Conservation (phyloP, 1,140 invertebrate genomes). For the Pseudomyrmex dendroicus region DNA sequence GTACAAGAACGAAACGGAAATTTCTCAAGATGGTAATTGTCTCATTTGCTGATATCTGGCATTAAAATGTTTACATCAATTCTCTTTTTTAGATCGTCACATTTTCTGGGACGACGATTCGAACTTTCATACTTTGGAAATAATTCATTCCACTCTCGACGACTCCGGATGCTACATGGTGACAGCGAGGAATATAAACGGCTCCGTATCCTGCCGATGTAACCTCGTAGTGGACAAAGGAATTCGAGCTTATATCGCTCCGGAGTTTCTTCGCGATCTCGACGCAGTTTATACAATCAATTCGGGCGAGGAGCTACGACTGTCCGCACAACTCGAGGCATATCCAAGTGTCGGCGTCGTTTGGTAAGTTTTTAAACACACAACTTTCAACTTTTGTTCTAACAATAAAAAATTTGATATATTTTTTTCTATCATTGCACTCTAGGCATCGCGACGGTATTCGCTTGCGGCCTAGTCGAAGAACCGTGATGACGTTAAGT, state of each 20-base stretch:
- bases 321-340: slow-evolving; percentile 91
- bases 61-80: slow-evolving; percentile 1
- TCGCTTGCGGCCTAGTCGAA: slow-evolving; percentile 90
- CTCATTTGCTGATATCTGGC: background rate
- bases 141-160: slow-evolving; percentile 89
- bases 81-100: slow-evolving; percentile 84
- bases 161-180: slow-evolving; percentile 94
- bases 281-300: slow-evolving; percentile 86
- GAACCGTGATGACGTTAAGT: slow-evolving; percentile 90
- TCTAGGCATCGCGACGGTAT: slow-evolving; percentile 88
- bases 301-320: slow-evolving; percentile 88
- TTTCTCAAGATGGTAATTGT: slow-evolving; percentile 85
- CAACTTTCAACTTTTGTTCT: too few relatives aligned
- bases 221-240: slow-evolving; percentile 94
- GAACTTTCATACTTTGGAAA: slow-evolving; percentile 94
- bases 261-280: slow-evolving; percentile 90
- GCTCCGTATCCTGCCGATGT: slow-evolving; percentile 93
- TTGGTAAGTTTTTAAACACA: slow-evolving; percentile 87
- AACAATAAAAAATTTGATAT: too few relatives aligned
- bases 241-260: slow-evolving; percentile 91
- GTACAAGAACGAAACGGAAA: slow-evolving; percentile 90
- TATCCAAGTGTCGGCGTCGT: slow-evolving; percentile 92
- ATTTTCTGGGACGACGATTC: slow-evolving; percentile 89
- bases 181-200: slow-evolving; percentile 92
- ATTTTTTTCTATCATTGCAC: background rate